Evolutionary conservation across 2,888 invertebrate genomes (phyloP), one percentile per base, ranked within the genome.

Genomic region (Drosophila antonietae): DNA sequence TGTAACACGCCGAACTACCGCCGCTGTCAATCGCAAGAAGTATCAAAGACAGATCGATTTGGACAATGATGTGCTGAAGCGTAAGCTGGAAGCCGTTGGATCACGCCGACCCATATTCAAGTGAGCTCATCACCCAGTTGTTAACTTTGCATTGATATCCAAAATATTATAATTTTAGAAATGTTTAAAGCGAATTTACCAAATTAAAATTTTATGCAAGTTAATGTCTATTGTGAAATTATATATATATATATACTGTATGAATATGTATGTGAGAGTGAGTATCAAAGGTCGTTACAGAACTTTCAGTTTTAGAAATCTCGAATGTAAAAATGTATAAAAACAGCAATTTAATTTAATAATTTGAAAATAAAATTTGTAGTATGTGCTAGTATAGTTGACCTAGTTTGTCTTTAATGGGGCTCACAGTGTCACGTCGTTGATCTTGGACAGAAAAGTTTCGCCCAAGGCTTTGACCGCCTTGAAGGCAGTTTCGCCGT

Each of bases 11-110:
- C 53, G 77, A 35, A 75, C 91, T 0, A 93, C 94, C 1, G 94
- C 94, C 0, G 94, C 94, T 0, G 91, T 94, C 0, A 93, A 93
- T 59, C 93, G 95, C 47, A 94, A 94, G 80, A 93, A 93, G 56
- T 93, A 93, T 80, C 94, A 95, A 85, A 92, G 93, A 46, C 93
- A 94, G 89, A 95, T 95, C 28, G 94, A 95, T 77, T 92, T 94
- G 65, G 95, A 95, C 49, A 95, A 95, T 84, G 93, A 94, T 93
- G 93, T 94, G 41, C 74, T 93, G 0, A 92, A 91, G 66, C 88
- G 89, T 35, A 93, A 93, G 70, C 83, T 93, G 63, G 92, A 92
- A 47, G 90, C 92, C 3, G 93, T 93, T 52, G 86, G 86, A 23
- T 52, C 80, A 4, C 81, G 86, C 14, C 86, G 86, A 3, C 70